Evolutionary conservation across 1,140 invertebrate genomes (phyloP).

Genomic region (Diachasma alloeum): DNA sequence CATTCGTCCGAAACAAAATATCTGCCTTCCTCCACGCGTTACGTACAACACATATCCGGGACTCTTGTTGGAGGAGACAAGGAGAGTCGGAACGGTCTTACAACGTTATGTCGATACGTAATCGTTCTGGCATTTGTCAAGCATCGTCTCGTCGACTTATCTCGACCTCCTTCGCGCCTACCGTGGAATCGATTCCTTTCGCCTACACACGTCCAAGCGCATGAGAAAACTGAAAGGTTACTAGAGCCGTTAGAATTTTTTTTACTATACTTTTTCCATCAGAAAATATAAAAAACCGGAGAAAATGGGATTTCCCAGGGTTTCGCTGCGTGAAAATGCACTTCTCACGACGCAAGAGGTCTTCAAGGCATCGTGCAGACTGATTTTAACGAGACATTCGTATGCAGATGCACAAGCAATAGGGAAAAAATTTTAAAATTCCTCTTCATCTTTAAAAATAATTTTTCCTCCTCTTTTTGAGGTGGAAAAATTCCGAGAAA

Average conservation of each 20-base stretch:
- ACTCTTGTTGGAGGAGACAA: not conserved
- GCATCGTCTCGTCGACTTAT: conserved; percentile 10
- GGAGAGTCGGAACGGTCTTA: not conserved
- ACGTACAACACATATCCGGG: not conserved
- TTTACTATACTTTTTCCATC: not conserved
- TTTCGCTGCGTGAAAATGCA: not conserved
- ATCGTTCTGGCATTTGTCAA: conserved; percentile 42
- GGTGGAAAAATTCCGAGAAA: not conserved
- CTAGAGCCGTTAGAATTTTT: not conserved
- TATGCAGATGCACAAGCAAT: not conserved
- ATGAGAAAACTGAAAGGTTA: not conserved
- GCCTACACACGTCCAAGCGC: conserved; percentile 6
- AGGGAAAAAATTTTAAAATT: not conserved
- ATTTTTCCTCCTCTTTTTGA: not conserved
- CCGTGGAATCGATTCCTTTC: conserved; percentile 14
- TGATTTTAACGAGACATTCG: not conserved
- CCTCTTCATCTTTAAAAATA: not conserved
- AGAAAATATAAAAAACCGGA: not conserved
- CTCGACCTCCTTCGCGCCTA: conserved; percentile 17
- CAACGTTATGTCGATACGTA: conserved; percentile 28
- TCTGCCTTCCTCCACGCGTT: not conserved
- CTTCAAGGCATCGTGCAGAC: not conserved
- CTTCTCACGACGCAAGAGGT: not conserved
- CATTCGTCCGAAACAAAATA: not conserved
- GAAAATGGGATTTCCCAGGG: not conserved